Base-by-base conservation (phyloP, 1,140 invertebrate genomes). In the Nasonia giraulti region DNA sequence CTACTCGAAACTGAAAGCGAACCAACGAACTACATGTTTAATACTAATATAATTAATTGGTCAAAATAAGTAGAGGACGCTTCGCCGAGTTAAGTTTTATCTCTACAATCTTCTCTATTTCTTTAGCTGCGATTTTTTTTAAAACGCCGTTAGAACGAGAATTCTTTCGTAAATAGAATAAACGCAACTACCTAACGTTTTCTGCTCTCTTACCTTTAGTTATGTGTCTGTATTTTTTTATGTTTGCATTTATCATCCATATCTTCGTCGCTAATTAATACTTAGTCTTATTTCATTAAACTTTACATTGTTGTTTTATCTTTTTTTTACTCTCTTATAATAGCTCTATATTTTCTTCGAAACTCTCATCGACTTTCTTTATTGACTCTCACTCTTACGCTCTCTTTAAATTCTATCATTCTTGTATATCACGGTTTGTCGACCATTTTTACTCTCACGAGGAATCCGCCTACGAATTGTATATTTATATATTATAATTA, bases 221-320 rank as follows among this genome's bases (percentile, higher is more conserved):
- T 88, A 88, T 87, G 85, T 87, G 87, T 89, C 87, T 87, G 85
- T 88, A 80, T 88, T 87, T 89, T 27, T 88, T 87, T 87, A 88
- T 85, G 82, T 88, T 88, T 88, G 86, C 74, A 85, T 88, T 85
- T 88, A 88, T 78, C 83, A 85, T 85, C 84, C 86, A 84, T 86
- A 87, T 86, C 84, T 81, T 87, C 86, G 86, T 80, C 86, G 87
- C 87, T 87, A 88, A 87, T 88, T 87, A 86, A 87, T 89, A 88
- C 80, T 86, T 86, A 82, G 66, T 86, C 87, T 88, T 88, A 88
- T 85, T 86, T 80, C 80, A 82, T 79, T 86, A 87, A 87, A 85
- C 83, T 87, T 84, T 75, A 87, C 85, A 86, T 80, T 88, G 86
- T 85, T 87, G 69, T 84, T 83, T 85, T 81, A 82, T 76, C 76